These are phyloP conservation scores for Palythoa grandis DNA, from an alignment of 92 coral and sea anemone species.

Conservation along the genomic window DNA sequence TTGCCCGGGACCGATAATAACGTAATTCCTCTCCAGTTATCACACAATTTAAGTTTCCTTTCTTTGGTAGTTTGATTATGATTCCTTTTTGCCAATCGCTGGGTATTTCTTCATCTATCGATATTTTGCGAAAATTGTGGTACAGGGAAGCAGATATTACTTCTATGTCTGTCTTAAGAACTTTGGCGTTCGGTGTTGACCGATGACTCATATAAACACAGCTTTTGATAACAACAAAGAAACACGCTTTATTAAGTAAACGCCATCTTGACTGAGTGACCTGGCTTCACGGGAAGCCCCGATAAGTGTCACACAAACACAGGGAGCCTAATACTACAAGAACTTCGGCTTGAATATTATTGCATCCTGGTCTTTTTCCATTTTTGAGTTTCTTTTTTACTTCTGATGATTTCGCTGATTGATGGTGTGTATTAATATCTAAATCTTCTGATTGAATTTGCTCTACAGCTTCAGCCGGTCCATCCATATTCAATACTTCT, in stretches of 20 bases:
- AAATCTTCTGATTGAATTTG: constrained; percentile 27
- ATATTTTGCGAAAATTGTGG: not conserved
- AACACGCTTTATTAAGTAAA: constrained; percentile 1
- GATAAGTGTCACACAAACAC: not conserved
- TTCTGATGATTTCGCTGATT: not conserved
- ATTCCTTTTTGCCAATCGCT: not conserved
- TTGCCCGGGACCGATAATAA: no score
- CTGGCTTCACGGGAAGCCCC: constrained; percentile 22
- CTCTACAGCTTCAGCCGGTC: constrained; percentile 25
- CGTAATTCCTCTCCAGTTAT: not conserved
- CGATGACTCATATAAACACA: constrained; percentile 10
- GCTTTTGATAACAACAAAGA: constrained; percentile 1
- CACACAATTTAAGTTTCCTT: not conserved
- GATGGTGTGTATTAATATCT: constrained; percentile 10
- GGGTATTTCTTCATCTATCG: not conserved
- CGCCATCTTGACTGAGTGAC: constrained; percentile 3
- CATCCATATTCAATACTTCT: constrained; percentile 30
- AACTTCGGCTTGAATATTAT: not conserved
- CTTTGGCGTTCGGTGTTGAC: not conserved
- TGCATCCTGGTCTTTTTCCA: not conserved
- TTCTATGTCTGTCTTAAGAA: not conserved
- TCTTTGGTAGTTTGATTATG: not conserved
- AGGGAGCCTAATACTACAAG: not conserved
- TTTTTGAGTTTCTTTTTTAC: not conserved
- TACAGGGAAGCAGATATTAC: not conserved